Base-by-base conservation (phyloP, 2,797 vertebrate genomes). In the Microctenopoma steveboyesi region DNA sequence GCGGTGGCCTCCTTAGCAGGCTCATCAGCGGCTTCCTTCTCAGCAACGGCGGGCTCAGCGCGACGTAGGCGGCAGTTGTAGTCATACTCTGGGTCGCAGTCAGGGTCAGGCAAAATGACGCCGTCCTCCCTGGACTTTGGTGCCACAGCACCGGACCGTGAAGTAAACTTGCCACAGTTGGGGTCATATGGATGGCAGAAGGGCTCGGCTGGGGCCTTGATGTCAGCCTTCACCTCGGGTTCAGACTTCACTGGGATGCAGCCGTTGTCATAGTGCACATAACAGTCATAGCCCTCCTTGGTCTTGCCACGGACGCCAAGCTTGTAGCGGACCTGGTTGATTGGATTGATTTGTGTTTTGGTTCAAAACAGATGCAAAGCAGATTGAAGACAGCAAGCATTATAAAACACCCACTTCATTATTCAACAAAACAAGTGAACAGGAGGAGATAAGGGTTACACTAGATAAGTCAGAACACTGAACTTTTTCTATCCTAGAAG, bases 61-160 rank as follows among this genome's bases (percentile, higher is more conserved):
- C 65, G 90, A 14, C 91, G 93, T 64, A 95, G 85, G 22, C 93
- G 92, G 79, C 94, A 95, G 88, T 92, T 93, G 88, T 89, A 94
- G 87, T 95, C 93, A 3, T 77, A 79, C 68, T 95, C 93, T 0
- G 94, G 94, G 87, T 95, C 94, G 27, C 94, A 95, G 88, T 95
- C 66, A 0, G 92, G 93, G 75, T 94, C 82, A 0, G 94, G 94
- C 62, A 92, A 86, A 55, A 94, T 84, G 25, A 95, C 75, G 30
- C 82, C 92, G 1, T 86, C 83, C 14, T 70, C 72, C 47, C 30
- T 13, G 0, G 79, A 43, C 50, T 79, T 88, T 0, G 60, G 37
- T 30, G 83, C 79, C 28, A 59, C 70, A 0, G 49, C 11, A 13
- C 3, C 27, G 3, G 82, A 5, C 2, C 81, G 83, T 30, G 86